Percentiles rank a stretch among this genome's conserved stretches.
Conservation (phyloP, 2,113 vertebrate species). For the Cololabis saira region DNA sequence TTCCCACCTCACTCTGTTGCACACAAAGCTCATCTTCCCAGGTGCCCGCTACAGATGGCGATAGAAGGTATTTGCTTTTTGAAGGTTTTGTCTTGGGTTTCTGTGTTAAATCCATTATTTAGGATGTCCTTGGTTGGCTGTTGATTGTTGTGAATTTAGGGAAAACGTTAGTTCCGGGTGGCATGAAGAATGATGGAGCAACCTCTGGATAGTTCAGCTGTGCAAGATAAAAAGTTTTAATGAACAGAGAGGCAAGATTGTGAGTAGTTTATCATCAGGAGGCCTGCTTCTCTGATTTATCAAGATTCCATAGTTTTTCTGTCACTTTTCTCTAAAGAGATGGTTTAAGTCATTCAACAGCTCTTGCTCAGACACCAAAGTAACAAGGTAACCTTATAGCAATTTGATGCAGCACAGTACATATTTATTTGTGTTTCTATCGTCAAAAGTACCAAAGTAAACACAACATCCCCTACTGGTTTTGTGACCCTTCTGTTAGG, state of each 20-base stretch:
- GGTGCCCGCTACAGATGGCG: conserved; percentile 74
- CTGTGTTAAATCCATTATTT: conserved; percentile 77
- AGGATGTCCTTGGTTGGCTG: conserved; percentile 64
- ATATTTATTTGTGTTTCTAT: too few relatives aligned
- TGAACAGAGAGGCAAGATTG: conserved; percentile 59
- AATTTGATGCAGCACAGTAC: too few relatives aligned
- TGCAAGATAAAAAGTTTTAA: conserved; percentile 61
- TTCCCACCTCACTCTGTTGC: conserved; percentile 73
- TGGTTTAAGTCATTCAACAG: too few relatives aligned
- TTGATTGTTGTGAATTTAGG: conserved; percentile 74
- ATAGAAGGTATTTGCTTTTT: conserved; percentile 76
- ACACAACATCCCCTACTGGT: too few relatives aligned
- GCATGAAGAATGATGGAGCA: conserved; percentile 27
- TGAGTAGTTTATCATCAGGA: conserved; percentile 23
- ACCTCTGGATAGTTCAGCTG: conserved; percentile 42
- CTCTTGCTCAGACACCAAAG: too few relatives aligned
- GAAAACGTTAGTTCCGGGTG: conserved; percentile 63
- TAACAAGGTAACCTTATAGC: too few relatives aligned
- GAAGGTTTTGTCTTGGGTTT: conserved; percentile 75
- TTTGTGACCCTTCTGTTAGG: too few relatives aligned
- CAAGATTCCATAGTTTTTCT: conserved; percentile 13
- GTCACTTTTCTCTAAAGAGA: background rate
- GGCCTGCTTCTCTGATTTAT: conserved; percentile 7
- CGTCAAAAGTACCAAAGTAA: too few relatives aligned
- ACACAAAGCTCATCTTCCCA: conserved; percentile 76